Percentiles rank a stretch among this genome's conserved stretches.
Conservation (phyloP, 2,888 invertebrate genomes). For the Lasius fuliginosus region DNA sequence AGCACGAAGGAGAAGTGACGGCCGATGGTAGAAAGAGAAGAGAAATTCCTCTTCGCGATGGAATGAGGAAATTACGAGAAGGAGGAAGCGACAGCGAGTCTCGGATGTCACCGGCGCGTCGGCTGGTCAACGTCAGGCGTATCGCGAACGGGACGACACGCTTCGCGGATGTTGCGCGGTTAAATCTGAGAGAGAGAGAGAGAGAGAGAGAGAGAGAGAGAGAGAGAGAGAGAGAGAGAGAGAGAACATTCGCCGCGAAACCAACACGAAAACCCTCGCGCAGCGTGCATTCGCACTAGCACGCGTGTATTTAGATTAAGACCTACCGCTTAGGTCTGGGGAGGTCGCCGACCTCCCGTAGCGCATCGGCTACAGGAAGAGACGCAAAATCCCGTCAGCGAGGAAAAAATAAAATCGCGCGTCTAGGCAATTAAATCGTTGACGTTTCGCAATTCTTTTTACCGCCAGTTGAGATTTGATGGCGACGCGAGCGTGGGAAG, state of each 20-base stretch:
- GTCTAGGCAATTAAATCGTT: not conserved
- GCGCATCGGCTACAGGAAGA: not conserved
- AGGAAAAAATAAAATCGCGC: not conserved
- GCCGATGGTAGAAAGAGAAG: slow-evolving; percentile 9
- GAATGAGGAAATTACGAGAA: slow-evolving; percentile 78
- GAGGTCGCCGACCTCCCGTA: slow-evolving; percentile 27
- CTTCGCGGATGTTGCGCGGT: slow-evolving; percentile 75
- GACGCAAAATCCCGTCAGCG: not conserved
- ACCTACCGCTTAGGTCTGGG: not conserved
- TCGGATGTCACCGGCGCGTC: slow-evolving; percentile 77
- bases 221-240: slow-evolving; percentile 27
- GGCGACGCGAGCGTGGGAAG: slow-evolving; percentile 16
- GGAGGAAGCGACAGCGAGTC: slow-evolving; percentile 73
- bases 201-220: slow-evolving; percentile 3
- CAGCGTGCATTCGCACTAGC: not conserved
- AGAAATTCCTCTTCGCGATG: slow-evolving; percentile 57
- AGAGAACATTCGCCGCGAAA: slow-evolving; percentile 33
- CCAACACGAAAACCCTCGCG: not conserved
- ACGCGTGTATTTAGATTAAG: slow-evolving; percentile 45
- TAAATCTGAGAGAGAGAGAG: slow-evolving; percentile 55
- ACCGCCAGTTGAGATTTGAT: not conserved
- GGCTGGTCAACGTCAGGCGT: slow-evolving; percentile 78
- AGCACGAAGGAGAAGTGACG: not conserved
- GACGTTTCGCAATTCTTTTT: not conserved
- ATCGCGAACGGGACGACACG: slow-evolving; percentile 80